Evolutionary conservation across 2,797 vertebrate species (phyloP).

Genomic region (Muraenolepis orangiensis): DNA sequence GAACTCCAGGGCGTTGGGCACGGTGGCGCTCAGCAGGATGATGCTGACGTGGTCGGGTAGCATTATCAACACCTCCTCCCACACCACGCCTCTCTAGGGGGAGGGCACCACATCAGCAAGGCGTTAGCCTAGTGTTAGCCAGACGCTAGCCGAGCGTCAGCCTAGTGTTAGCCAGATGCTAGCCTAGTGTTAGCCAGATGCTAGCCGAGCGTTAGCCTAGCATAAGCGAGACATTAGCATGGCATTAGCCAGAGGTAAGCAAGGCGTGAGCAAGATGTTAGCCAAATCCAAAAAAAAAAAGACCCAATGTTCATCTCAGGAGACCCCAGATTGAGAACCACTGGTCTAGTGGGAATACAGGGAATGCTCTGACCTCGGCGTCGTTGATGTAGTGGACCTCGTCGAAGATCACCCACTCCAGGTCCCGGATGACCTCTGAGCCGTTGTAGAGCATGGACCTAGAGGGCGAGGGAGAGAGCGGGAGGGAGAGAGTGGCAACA

Average conservation of each 20-base stretch:
- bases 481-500: background rate
- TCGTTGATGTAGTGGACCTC: constrained; percentile 96
- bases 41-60: constrained; percentile 91
- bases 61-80: constrained; percentile 95
- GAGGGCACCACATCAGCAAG: too few species aligned
- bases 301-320: background rate
- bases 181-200: too few species aligned
- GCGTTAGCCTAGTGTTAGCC: background rate
- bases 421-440: constrained; percentile 89
- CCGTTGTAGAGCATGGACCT: constrained; percentile 95
- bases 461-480: background rate
- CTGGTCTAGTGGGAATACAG: background rate
- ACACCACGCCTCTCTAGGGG: constrained; percentile 86
- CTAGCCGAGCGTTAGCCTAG: background rate
- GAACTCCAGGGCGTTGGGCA: constrained; percentile 90
- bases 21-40: constrained; percentile 89
- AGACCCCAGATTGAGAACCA: background rate
- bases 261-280: background rate
- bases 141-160: background rate
- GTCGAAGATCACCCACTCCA: constrained; percentile 95
- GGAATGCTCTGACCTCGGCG: constrained; percentile 75
- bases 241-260: background rate
- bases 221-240: background rate
- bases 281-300: too few species aligned
- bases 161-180: too few species aligned